phyloP scores from a whole-genome alignment of 2,797 vertebrate species.

The Lindbergichthys nudifrons region DNA sequence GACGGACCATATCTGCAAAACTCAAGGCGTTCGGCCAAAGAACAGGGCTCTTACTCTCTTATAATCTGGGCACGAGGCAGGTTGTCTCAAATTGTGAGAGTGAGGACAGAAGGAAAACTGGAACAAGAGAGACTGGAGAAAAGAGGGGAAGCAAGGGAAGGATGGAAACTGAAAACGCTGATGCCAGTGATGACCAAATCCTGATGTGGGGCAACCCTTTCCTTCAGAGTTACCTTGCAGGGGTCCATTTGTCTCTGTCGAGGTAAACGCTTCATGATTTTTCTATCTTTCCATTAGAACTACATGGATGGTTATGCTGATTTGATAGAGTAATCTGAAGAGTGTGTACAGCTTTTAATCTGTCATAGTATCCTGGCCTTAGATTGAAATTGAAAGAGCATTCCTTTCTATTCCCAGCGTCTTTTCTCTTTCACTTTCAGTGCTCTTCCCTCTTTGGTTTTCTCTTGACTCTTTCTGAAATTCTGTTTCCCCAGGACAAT shows the following conservation, averaged over 20 bases:
- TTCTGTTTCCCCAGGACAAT: conserved; percentile 53
- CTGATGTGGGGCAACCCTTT: conserved; percentile 85
- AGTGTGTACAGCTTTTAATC: not conserved
- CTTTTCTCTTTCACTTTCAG: conserved; percentile 18
- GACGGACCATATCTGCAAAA: conserved; percentile 57
- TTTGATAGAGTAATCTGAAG: not conserved
- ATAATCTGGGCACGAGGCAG: conserved; percentile 33
- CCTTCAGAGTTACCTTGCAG: conserved; percentile 89
- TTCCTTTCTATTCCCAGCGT: not conserved
- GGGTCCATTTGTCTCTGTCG: conserved; percentile 84
- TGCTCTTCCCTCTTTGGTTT: not conserved
- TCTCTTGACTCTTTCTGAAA: conserved; percentile 8
- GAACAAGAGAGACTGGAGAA: conserved; percentile 13
- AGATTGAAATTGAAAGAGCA: conserved; percentile 22
- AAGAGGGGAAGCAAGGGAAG: not conserved
- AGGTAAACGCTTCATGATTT: conserved; percentile 54
- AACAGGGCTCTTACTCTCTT: conserved; percentile 74
- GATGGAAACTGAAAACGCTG: not conserved
- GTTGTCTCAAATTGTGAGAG: not conserved
- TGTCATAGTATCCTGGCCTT: not conserved
- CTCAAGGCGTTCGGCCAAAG: conserved; percentile 81
- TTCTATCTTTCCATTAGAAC: not conserved
- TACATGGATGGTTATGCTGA: not conserved
- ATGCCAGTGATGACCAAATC: conserved; percentile 17
- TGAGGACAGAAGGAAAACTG: not conserved